Evolutionary conservation across 2,797 vertebrate genomes (phyloP).

Genomic region (Tolypeutes matacus): DNA sequence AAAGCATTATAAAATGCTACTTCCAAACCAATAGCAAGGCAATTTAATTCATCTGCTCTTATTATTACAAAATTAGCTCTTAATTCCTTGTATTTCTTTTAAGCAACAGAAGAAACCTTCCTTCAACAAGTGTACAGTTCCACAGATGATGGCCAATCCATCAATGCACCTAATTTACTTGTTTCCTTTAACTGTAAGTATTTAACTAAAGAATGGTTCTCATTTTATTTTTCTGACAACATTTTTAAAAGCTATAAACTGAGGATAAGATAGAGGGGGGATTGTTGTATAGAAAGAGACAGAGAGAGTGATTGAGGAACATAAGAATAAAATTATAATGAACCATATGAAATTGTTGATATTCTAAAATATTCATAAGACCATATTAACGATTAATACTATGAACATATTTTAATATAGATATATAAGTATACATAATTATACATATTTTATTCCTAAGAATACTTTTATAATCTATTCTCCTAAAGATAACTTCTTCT

Average conservation of each 20-base stretch:
- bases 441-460: background rate
- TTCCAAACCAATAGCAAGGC: background rate
- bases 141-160: background rate
- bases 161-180: background rate
- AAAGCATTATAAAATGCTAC: slow-evolving; percentile 22
- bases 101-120: background rate
- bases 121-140: background rate
- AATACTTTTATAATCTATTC: slow-evolving; percentile 7
- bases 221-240: background rate
- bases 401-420: background rate
- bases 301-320: background rate
- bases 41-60: background rate
- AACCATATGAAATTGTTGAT: background rate
- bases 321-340: slow-evolving; percentile 35
- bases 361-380: background rate
- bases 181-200: background rate
- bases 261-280: background rate
- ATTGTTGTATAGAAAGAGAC: background rate
- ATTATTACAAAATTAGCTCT: background rate
- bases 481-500: background rate
- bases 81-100: slow-evolving; percentile 2
- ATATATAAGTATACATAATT: background rate
- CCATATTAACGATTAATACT: background rate
- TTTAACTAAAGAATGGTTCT: background rate
- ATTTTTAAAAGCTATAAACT: background rate